Conservation (phyloP, 2,113 vertebrate genomes). For the Sorex araneus region DNA sequence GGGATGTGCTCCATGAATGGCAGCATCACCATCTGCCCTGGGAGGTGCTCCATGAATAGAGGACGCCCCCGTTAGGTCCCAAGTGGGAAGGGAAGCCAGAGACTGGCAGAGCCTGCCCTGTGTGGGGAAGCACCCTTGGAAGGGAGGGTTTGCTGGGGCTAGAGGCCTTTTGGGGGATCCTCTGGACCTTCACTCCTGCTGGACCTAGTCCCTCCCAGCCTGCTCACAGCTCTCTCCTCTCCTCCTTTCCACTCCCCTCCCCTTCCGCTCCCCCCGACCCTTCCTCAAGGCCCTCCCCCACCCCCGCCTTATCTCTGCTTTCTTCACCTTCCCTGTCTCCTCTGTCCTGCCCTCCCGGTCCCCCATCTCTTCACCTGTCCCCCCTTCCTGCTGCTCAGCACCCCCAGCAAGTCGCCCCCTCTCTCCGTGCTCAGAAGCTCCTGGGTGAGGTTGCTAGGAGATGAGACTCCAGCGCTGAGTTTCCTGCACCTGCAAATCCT, state of each 20-base stretch:
- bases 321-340: rapidly evolving
- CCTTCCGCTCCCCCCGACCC: no score
- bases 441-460: constrained; percentile 73
- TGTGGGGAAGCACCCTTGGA: background rate
- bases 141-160: background rate
- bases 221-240: no score
- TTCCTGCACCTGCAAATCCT: constrained; percentile 70
- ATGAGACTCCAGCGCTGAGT: constrained; percentile 47
- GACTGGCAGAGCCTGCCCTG: background rate
- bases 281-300: no score
- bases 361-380: background rate
- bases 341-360: background rate
- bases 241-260: no score
- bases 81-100: no score
- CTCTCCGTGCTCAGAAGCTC: constrained; percentile 2
- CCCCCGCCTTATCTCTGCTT: background rate
- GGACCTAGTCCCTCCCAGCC: no score
- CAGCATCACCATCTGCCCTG: no score
- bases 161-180: no score
- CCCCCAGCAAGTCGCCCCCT: constrained; percentile 47
- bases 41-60: no score
- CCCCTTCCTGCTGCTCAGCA: background rate
- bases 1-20: no score
- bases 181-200: no score
- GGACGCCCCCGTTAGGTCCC: no score